These are phyloP conservation scores for Pseudomyrmex gracilis DNA, from an alignment of 1,140 invertebrate genomes.

Conservation along the genomic window DNA sequence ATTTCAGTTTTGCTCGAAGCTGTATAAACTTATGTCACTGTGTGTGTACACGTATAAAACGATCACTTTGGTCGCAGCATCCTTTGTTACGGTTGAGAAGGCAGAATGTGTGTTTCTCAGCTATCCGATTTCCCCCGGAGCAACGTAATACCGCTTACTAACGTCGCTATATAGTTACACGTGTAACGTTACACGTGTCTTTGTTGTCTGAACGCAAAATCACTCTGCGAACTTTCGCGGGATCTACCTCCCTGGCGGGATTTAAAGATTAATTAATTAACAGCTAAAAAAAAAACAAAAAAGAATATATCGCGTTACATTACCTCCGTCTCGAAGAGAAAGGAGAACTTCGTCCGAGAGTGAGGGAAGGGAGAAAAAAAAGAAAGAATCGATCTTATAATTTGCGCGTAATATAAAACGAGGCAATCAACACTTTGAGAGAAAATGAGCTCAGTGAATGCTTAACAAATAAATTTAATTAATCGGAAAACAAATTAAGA, in stretches of 20 bases:
- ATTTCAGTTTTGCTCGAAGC: not conserved
- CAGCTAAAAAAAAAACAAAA: constrained; percentile 39
- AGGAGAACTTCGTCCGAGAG: not conserved
- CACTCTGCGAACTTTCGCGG: not conserved
- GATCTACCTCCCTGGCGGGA: not conserved
- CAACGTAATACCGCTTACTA: constrained; percentile 64
- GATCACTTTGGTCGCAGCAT: constrained; percentile 2
- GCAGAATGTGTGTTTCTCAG: constrained; percentile 52
- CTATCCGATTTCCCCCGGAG: constrained; percentile 59
- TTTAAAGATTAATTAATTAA: not conserved
- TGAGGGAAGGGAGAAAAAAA: too few relatives aligned
- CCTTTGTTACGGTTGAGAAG: constrained; percentile 18
- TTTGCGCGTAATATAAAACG: too few relatives aligned
- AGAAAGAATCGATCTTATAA: too few relatives aligned
- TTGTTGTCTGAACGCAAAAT: constrained; percentile 35
- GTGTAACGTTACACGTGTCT: constrained; percentile 65
- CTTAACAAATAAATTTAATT: too few relatives aligned
- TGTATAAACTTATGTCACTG: not conserved
- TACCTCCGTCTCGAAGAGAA: not conserved
- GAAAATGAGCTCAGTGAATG: too few relatives aligned
- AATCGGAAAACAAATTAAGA: too few relatives aligned
- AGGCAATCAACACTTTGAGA: too few relatives aligned
- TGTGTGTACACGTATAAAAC: constrained; percentile 15
- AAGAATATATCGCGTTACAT: not conserved
- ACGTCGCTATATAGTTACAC: constrained; percentile 53